Evolutionary conservation across 2,113 vertebrate species (phyloP).

Genomic region (Ursus arctos): DNA sequence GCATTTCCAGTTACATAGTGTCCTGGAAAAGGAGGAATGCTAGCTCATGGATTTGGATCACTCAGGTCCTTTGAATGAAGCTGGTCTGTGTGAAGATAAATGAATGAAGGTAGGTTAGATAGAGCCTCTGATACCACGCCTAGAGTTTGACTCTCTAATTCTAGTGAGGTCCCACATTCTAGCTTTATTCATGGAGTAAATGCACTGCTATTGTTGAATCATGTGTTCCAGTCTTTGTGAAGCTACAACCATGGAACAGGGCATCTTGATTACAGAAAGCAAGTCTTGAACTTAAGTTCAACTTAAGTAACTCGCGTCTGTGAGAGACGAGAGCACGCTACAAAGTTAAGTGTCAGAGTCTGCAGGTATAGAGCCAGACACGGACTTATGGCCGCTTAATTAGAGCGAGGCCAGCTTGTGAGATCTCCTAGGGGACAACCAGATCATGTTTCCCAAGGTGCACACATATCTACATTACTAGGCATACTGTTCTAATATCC

Average conservation of each 20-base stretch:
- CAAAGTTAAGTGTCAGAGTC: background rate
- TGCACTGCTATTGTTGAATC: background rate
- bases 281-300: background rate
- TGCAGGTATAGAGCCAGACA: background rate
- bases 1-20: too few species aligned
- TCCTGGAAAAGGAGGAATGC: background rate
- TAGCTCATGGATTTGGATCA: background rate
- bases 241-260: background rate
- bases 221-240: background rate
- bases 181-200: background rate
- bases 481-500: background rate
- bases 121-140: background rate
- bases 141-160: background rate
- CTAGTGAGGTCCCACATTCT: background rate
- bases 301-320: background rate
- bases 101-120: background rate
- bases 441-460: background rate
- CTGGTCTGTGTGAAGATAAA: background rate
- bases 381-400: background rate
- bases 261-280: background rate
- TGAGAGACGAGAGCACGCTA: background rate
- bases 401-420: background rate
- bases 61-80: background rate
- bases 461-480: background rate
- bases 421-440: background rate